Evolutionary conservation across 2,113 vertebrate species (phyloP).

Genomic region (Rhineura floridana): DNA sequence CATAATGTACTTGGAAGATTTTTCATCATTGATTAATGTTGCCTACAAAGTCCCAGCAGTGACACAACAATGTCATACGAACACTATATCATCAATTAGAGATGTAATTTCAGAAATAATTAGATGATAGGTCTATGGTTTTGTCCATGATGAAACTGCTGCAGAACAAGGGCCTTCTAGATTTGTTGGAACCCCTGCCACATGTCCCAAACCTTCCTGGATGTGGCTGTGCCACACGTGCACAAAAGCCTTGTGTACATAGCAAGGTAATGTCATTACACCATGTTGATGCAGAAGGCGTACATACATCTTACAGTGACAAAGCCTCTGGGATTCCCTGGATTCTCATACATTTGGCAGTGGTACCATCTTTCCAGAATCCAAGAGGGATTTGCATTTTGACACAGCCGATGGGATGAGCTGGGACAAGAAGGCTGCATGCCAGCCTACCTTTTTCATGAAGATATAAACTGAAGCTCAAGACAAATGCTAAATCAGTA

Average conservation of each 20-base stretch:
- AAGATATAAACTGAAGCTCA: neutral
- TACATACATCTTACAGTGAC: neutral
- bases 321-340: too few relatives aligned
- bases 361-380: neutral
- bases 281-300: neutral
- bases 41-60: neutral
- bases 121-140: neutral
- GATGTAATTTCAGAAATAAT: conserved; percentile 1
- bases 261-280: neutral
- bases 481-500: neutral
- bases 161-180: neutral
- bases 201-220: neutral
- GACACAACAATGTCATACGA: neutral
- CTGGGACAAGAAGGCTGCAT: neutral
- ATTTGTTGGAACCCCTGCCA: too few relatives aligned
- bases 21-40: neutral
- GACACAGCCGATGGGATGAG: neutral
- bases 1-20: neutral
- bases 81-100: neutral
- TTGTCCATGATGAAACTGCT: neutral
- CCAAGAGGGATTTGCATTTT: neutral
- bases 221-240: neutral
- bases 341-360: neutral
- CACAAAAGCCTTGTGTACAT: neutral
- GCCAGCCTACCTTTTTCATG: neutral